Evolutionary conservation across 2,888 invertebrate genomes (phyloP), one percentile per base, ranked within the genome.

Genomic region (Rhopalosiphum nymphaeae): DNA sequence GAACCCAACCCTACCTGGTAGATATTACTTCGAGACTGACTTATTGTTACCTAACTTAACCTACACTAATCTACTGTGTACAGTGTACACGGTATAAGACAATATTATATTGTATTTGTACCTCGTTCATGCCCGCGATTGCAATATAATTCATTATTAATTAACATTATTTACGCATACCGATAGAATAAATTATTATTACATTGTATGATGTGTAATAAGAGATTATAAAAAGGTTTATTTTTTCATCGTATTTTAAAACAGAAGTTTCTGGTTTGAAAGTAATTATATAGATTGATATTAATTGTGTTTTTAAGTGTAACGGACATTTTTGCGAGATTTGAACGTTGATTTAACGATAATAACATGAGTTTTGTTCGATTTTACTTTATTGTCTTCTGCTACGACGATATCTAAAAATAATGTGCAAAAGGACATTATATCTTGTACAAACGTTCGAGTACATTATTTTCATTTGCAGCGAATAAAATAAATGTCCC

Each of bases 401-500:
- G 21, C 21, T 9, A 78, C 78, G 78, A 78, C 78, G 21, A 78
- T 78, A 78, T 36, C 9, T 36, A 78, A 21, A 21, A 21, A 36
- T 78, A 78, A 36, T 53, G 21, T 10, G 87, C 56, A 91, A 46
- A 78, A 78, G 10, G 10, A 29, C 49, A 61, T 61, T 92, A n/a
- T 46, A n/a, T 53, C 29, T 67, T 92, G 49, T 88, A 89, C 61
- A 61, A 57, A 86, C 42, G 49, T 90, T 89, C 53, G 61, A 67
- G 94, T 87, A 53, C 46, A 67, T 94, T 10, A 94, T 94, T 93
- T 93, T 57, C 93, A 89, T 89, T 93, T 49, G 92, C 53, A 84
- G 84, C 57, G 90, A 61, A 94, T 67, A 86, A 94, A 90, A 94
- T 61, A 49, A 94, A 94, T 67, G 91, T 90, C 86, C 53, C 86